These are phyloP conservation scores for Monoplex corrugatus DNA, from an alignment of 2,888 invertebrate species.

Conservation along the genomic window DNA sequence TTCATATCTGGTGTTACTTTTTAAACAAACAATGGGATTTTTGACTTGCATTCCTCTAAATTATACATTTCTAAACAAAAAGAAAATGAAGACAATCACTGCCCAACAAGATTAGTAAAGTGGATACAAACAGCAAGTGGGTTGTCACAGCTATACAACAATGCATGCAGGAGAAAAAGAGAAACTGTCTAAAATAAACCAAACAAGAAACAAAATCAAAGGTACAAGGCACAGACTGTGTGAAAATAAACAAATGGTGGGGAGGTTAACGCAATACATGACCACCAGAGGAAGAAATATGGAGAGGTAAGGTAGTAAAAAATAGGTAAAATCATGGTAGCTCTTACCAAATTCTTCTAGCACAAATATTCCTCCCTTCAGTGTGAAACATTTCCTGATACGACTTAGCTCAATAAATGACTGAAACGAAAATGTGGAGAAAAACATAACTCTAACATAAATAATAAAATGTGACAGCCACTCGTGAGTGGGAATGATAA, in stretches of 20 bases:
- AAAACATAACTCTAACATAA: slow-evolving; percentile 56
- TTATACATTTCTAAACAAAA: not conserved
- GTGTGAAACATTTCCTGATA: slow-evolving; percentile 99
- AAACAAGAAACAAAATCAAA: slow-evolving; percentile 23
- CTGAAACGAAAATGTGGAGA: slow-evolving; percentile 86
- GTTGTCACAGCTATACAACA: slow-evolving; percentile 33
- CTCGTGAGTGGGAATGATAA: slow-evolving; percentile 38
- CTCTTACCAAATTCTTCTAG: slow-evolving; percentile 99
- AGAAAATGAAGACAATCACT: slow-evolving; percentile 5
- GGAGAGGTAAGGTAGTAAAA: slow-evolving; percentile 46
- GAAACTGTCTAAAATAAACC: not conserved
- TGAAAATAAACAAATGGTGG: slow-evolving; percentile 16
- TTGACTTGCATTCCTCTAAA: too few relatives aligned
- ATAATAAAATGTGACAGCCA: slow-evolving; percentile 52
- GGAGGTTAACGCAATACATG: slow-evolving; percentile 46
- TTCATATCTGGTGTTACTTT: too few relatives aligned
- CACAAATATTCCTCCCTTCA: slow-evolving; percentile 99
- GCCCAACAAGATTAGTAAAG: slow-evolving; percentile 24
- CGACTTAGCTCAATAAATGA: slow-evolving; percentile 99
- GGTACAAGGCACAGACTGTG: slow-evolving; percentile 8
- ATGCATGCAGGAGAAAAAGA: slow-evolving; percentile 34
- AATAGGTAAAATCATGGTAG: slow-evolving; percentile 56
- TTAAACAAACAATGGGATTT: too few relatives aligned
- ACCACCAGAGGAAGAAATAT: slow-evolving; percentile 47
- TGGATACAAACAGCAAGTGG: slow-evolving; percentile 16